Evolutionary conservation across 2,888 invertebrate genomes (phyloP).

Genomic region (Drosophila koepferae): DNA sequence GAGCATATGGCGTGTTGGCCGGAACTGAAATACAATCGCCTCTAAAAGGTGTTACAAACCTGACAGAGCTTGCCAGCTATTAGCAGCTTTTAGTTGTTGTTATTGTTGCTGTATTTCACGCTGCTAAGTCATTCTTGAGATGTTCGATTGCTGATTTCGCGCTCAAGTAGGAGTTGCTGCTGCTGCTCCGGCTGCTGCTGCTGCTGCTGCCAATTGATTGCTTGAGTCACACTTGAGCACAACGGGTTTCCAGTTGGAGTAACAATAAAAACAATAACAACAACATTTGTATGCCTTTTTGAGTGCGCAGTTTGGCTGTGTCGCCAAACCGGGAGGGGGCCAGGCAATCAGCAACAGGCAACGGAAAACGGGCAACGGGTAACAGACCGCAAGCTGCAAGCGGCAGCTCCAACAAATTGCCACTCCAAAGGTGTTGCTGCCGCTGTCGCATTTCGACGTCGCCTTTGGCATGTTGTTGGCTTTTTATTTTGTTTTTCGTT

Average conservation of each 20-base stretch:
- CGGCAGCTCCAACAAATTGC: constrained; percentile 75
- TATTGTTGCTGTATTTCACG: constrained; percentile 51
- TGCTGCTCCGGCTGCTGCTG: constrained; percentile 38
- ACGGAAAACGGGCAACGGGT: constrained; percentile 30
- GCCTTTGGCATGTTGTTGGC: constrained; percentile 60
- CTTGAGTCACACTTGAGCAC: constrained; percentile 74
- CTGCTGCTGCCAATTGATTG: constrained; percentile 72
- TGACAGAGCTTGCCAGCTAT: constrained; percentile 50
- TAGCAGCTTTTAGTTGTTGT: constrained; percentile 58
- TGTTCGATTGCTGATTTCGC: constrained; percentile 73
- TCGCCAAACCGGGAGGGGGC: constrained; percentile 56
- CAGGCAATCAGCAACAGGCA: constrained; percentile 17
- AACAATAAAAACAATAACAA: constrained; percentile 28
- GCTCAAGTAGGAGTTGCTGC: constrained; percentile 58
- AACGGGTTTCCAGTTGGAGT: constrained; percentile 63
- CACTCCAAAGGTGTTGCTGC: constrained; percentile 78
- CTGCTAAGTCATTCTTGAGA: constrained; percentile 78
- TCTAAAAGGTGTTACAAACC: constrained; percentile 51
- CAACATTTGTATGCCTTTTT: constrained; percentile 43
- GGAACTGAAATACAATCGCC: constrained; percentile 47
- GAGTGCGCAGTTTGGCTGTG: constrained; percentile 60
- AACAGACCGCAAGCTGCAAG: constrained; percentile 30
- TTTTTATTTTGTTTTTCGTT: constrained; percentile 23
- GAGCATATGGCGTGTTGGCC: constrained; percentile 21
- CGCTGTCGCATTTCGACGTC: constrained; percentile 58